phyloP scores from a whole-genome alignment of 2,797 vertebrate genomes.

The Crocodylus rhombifer region DNA sequence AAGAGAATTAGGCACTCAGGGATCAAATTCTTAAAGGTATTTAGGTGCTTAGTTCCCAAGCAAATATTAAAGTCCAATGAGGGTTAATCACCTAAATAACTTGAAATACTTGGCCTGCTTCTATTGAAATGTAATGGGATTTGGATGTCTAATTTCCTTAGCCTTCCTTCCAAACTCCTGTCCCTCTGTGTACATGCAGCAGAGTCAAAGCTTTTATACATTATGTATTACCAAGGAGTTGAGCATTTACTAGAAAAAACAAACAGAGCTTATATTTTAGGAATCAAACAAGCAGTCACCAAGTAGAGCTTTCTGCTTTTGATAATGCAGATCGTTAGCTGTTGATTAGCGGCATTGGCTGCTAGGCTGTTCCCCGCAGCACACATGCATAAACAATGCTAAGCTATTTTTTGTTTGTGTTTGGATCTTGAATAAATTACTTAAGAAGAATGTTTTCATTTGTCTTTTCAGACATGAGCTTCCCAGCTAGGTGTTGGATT shows the following conservation, averaged over 20 bases:
- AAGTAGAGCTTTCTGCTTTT: neutral
- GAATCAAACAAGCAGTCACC: neutral
- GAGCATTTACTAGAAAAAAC: neutral
- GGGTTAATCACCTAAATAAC: neutral
- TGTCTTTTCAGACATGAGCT: slow-evolving; percentile 1
- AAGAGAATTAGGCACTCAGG: neutral
- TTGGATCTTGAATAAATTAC: neutral
- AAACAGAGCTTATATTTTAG: neutral
- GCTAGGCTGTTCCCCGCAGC: neutral
- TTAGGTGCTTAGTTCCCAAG: no score
- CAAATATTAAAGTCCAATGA: no score
- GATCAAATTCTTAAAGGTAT: neutral
- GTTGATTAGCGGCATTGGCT: neutral
- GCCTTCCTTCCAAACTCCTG: neutral
- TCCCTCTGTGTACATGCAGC: neutral
- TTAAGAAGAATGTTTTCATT: neutral
- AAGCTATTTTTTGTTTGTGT: neutral
- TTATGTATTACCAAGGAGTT: neutral
- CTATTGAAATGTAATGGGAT: neutral
- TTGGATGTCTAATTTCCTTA: neutral
- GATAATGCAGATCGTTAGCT: neutral
- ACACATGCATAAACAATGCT: neutral
- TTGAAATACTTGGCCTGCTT: neutral
- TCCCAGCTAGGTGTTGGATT: slow-evolving; percentile 14
- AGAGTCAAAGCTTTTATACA: neutral